Evolutionary conservation across 92 coral and sea anemone genomes (phyloP).

Genomic region (Zoanthus sansibaricus): DNA sequence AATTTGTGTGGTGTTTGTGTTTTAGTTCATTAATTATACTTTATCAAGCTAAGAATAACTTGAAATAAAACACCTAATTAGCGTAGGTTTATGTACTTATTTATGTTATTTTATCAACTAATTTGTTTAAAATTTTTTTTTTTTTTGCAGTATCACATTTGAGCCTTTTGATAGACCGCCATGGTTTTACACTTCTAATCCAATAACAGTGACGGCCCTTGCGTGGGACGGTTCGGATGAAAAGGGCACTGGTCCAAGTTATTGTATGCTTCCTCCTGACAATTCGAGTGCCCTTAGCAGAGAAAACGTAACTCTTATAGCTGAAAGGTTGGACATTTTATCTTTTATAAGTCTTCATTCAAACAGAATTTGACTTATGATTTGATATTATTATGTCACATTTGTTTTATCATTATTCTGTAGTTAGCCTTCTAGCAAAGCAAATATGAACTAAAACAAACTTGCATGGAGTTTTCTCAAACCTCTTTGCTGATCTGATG

Average conservation of each 20-base stretch:
- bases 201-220: background rate
- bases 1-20: too few species aligned
- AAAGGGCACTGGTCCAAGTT: background rate
- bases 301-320: background rate
- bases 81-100: background rate
- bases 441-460: too few species aligned
- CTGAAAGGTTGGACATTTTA: background rate
- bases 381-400: too few species aligned
- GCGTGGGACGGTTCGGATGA: background rate
- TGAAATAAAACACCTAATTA: background rate
- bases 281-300: background rate
- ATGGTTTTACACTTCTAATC: background rate
- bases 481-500: too few species aligned
- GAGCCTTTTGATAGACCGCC: background rate
- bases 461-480: too few species aligned
- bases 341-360: too few species aligned
- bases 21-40: too few species aligned
- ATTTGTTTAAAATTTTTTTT: background rate
- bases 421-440: too few species aligned
- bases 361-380: too few species aligned
- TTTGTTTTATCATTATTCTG: too few species aligned
- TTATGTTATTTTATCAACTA: background rate
- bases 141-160: background rate
- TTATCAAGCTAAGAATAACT: too few species aligned
- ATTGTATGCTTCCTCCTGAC: background rate